Evolutionary conservation across 2,888 invertebrate genomes (phyloP), one percentile per base, ranked within the genome.

Genomic region (Theretra japonica): DNA sequence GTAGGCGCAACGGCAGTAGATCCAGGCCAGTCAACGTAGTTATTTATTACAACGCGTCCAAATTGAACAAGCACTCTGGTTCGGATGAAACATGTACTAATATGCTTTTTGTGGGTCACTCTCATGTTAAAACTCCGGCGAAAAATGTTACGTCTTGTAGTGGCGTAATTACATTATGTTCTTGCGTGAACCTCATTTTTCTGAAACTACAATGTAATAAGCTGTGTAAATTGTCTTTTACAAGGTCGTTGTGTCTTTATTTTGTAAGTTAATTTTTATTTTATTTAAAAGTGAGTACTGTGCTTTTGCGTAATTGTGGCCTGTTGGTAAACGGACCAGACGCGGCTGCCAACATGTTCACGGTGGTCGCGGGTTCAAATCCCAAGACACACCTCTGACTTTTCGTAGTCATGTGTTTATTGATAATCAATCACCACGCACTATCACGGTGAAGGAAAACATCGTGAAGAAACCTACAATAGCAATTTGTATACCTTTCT

Each of bases 1-100:
- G 75, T 73, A 57, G 69, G 23, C 70, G 65, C 68, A 69, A 48
- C 71, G 50, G 68, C 71, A 73, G 73, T 68, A 56, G 70, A 70
- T 70, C 56, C 23, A 21, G 33, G 23, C 69, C 73, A 75, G 78
- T 77, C 78, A 77, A 75, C 78, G 73, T 75, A 69, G 75, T 77
- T 76, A 77, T 79, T 77, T 78, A 78, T 76, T 76, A 73, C 60
- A 56, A 23, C 23, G 62, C 56, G 33, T 65, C 62, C 33, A 65
- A 70, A 65, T 70, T 70, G 65, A 23, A 70, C 53, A 56, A 70
- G 60, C 65, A 56, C 62, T 65, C 65, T 5, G 65, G 30, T 56
- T 56, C 41, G 11, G 8, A 56, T 33, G 62, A 62, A 33, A 53
- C 48, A 65, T 48, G 65, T 23, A 23, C 65, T 65, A 41, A 65